Evolutionary conservation across 2,888 invertebrate species (phyloP), one percentile per base, ranked within the genome.

Genomic region (Tigriopus californicus): DNA sequence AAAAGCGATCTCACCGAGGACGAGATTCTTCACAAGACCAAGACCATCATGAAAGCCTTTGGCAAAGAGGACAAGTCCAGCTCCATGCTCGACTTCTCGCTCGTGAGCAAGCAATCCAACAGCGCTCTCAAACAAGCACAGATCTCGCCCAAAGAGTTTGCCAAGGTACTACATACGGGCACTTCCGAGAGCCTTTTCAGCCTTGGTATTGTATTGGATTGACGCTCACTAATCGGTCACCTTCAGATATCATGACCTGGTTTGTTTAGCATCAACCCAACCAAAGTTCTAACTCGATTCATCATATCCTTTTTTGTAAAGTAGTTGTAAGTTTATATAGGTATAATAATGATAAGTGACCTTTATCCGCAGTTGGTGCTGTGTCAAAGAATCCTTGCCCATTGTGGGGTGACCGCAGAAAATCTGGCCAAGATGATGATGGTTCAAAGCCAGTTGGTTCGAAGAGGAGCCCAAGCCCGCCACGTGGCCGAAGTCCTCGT

Each of bases 11-110:
- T 59, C 52, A 10, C 59, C 33, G 59, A 51, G n/a, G 59, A 59
- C 11, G 59, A 59, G 20, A 59, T 59, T 20, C 41, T 59, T 25
- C 18, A 33, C 18, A 59, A 53, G 42, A 52, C 59, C 20, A 41
- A 52, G 13, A 15, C 52, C 41, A 20, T 59, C 52, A 59, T 59
- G 59, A 49, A 59, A 22, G 59, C 59, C 15, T 59, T 59, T 42
- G 52, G 52, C 10, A 6, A 41, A 22, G 15, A 41, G 42, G 59
- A 59, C 18, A n/a, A 20, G n/a, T 44, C 42, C 12, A 52, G 33
- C n/a, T 41, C 25, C 20, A 40, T 49, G 5, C 52, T 52, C 22
- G 52, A 59, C 22, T 59, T 52, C 25, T 41, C 52, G 15, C 42
- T 49, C 15, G 48, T 44, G 13, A 20, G 44, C 15, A 58, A 59